Conservation (phyloP, 2,888 invertebrate genomes). For the Diadegma fenestrale region DNA sequence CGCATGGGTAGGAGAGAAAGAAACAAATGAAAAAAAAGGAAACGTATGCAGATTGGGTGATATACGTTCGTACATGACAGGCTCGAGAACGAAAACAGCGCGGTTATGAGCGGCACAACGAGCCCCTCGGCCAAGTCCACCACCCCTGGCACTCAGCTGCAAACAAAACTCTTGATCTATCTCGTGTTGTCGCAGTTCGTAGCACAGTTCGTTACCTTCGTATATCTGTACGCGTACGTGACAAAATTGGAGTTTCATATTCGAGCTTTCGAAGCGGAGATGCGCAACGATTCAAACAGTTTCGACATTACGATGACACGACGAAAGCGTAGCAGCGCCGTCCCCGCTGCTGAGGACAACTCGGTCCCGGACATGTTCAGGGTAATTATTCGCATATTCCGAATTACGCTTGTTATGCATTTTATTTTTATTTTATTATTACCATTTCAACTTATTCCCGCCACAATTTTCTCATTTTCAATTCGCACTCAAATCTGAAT, state of each 20-base stretch:
- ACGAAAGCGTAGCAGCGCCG: conserved; percentile 79
- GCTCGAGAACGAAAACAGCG: conserved; percentile 56
- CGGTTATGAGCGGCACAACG: conserved; percentile 61
- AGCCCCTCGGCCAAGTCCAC: conserved; percentile 68
- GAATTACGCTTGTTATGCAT: conserved; percentile 1
- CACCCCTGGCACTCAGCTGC: conserved; percentile 67
- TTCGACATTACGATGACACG: conserved; percentile 69
- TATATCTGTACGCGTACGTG: conserved; percentile 81
- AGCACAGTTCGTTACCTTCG: conserved; percentile 79
- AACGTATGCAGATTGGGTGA: conserved; percentile 20
- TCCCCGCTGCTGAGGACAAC: conserved; percentile 81
- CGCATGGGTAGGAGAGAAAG: conserved; percentile 16
- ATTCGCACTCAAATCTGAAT: no score
- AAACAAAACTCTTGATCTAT: conserved; percentile 77
- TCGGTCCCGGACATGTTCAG: conserved; percentile 80
- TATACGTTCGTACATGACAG: conserved; percentile 56
- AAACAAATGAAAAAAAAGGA: conserved; percentile 4
- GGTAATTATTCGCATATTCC: conserved; percentile 73
- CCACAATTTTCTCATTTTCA: no score
- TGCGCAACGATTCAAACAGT: conserved; percentile 60
- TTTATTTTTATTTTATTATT: background rate
- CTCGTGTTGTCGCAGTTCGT: conserved; percentile 80
- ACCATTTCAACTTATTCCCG: background rate
- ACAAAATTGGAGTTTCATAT: conserved; percentile 78
- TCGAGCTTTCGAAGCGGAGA: conserved; percentile 62